Evolutionary conservation across 2,113 vertebrate genomes (phyloP), one percentile per base, ranked within the genome.

Genomic region (Indicator indicator): DNA sequence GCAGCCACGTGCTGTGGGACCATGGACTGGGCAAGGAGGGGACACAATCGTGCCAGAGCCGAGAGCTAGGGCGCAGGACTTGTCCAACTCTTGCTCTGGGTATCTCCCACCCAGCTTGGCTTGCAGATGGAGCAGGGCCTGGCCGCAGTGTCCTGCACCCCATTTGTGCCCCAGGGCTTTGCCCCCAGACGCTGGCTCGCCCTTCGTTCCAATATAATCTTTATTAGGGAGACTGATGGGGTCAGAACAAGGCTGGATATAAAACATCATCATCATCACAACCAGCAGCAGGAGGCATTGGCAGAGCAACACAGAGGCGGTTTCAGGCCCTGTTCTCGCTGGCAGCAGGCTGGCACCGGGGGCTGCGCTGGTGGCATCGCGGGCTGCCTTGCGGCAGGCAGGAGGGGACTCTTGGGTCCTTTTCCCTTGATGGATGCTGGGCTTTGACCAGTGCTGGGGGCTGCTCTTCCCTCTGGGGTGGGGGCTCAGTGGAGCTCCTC

Each of bases 161-260:
- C 4, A 1, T 28, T 40, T 48, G 30, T 33, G 50, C 78, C 63
- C 3, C 73, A 38, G 67, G 1, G 4, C 48, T 1, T 0, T 2
- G 0, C 8, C 18, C 20, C 26, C 13, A 0, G 50, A 92, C 2
- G 1, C 46, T 1, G 0, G 44, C 42, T 65, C 7, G 0, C 4
- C 2, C 2, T 64, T 90, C 71, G 59, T 94, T 97, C 93, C 95
- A 95, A 94, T 95, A 96, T 96, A 94, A 96, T 23, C 92, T 97
- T 97, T 97, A 97, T 97, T 97, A 93, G 89, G 95, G 96, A 94
- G 92, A 91, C 84, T 27, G 60, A 89, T 76, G 59, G 46, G 84
- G 62, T 69, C 50, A 89, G 94, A 95, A 96, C 92, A 95, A 96
- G 97, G 95, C 96, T 23, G 82, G 95, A 90, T 96, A 97, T 88